Evolutionary conservation across 2,113 vertebrate species (phyloP).

Genomic region (Enhydra lutris): DNA sequence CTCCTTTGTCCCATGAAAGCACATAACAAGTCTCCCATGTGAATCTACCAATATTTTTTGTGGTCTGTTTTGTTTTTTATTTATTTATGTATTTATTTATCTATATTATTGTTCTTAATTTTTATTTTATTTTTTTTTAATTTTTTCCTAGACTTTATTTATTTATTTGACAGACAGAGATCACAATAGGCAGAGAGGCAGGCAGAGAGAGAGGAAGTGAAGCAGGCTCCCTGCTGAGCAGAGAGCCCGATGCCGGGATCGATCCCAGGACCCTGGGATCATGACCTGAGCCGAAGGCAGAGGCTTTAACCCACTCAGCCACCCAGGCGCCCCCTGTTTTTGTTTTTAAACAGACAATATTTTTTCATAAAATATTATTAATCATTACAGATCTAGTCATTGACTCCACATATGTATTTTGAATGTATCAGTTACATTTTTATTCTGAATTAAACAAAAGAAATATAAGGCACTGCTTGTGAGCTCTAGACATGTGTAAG

Average conservation of each 20-base stretch:
- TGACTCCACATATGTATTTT: background rate
- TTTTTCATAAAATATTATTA: background rate
- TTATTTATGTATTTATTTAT: too few species aligned
- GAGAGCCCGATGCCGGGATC: too few species aligned
- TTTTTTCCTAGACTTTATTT: too few species aligned
- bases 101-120: too few species aligned
- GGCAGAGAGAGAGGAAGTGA: too few species aligned
- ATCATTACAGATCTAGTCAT: background rate
- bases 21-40: background rate
- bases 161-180: too few species aligned
- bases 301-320: too few species aligned
- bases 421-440: background rate
- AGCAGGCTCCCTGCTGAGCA: too few species aligned
- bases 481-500: background rate
- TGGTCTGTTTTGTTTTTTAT: background rate
- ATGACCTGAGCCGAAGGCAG: too few species aligned
- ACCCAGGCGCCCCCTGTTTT: background rate
- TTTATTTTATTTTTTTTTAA: too few species aligned
- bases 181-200: too few species aligned
- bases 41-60: background rate
- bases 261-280: too few species aligned
- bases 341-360: background rate
- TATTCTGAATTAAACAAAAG: background rate
- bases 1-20: background rate
- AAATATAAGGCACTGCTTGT: background rate